Evolutionary conservation across 2,797 vertebrate species (phyloP).

Genomic region (Leptatherina wallacei): DNA sequence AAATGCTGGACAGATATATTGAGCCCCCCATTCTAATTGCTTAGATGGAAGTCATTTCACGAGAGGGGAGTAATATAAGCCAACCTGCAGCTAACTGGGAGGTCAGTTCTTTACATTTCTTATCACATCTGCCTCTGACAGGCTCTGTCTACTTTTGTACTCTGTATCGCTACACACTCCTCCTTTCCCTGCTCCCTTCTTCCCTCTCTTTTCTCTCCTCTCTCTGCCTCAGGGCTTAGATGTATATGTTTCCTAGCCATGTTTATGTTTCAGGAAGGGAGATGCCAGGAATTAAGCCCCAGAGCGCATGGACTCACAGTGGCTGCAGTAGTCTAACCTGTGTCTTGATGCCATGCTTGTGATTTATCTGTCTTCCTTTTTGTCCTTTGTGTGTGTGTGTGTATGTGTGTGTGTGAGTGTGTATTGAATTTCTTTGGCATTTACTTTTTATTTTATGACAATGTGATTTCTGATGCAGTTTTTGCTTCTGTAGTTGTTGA

Average conservation of each 20-base stretch:
- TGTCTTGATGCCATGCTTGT: constrained; percentile 79
- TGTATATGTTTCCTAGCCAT: constrained; percentile 80
- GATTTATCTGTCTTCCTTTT: constrained; percentile 76
- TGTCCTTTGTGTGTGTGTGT: constrained; percentile 67
- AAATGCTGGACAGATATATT: constrained; percentile 99
- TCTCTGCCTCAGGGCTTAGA: constrained; percentile 78
- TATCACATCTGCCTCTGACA: constrained; percentile 91
- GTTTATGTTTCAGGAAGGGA: constrained; percentile 82
- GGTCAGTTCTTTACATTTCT: constrained; percentile 99
- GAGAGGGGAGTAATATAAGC: constrained; percentile 99
- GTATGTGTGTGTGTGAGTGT: constrained; percentile 55
- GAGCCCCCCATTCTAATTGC: constrained; percentile 99
- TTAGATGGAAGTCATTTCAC: constrained; percentile 99
- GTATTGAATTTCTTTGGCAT: constrained; percentile 71
- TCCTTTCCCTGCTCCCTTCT: constrained; percentile 42
- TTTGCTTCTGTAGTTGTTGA: constrained; percentile 77
- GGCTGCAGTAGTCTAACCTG: constrained; percentile 81
- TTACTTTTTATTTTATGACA: constrained; percentile 67
- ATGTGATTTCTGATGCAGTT: constrained; percentile 72
- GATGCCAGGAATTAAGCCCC: constrained; percentile 79
- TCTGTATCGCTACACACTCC: constrained; percentile 74
- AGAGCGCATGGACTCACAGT: constrained; percentile 82
- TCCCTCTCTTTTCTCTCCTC: constrained; percentile 62
- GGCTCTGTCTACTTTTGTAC: constrained; percentile 79
- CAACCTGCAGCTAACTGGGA: constrained; percentile 99